A percentile compares a stretch with the other conserved stretches of the same genome.
phyloP scores from a whole-genome alignment of 2,888 invertebrate genomes.

The Osmoderma eremita region DNA sequence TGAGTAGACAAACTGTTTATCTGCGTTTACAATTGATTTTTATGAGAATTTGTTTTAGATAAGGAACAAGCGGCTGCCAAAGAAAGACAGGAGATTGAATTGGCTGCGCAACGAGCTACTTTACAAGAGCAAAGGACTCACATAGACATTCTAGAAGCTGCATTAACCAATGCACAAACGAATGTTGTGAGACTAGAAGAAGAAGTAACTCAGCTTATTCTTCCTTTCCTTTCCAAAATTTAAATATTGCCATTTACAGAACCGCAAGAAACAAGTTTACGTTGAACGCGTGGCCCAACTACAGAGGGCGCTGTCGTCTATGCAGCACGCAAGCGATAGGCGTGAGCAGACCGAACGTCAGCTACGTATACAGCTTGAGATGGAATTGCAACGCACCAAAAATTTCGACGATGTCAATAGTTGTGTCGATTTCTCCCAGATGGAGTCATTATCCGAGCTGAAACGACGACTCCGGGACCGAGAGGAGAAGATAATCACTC shows the following conservation, averaged over 20 bases:
- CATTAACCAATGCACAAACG: slow-evolving; percentile 89
- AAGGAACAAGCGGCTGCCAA: slow-evolving; percentile 89
- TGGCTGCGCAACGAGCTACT: slow-evolving; percentile 88
- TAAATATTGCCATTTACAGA: slow-evolving; percentile 63
- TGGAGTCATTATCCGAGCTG: slow-evolving; percentile 70
- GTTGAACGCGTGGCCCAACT: slow-evolving; percentile 86
- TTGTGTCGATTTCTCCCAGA: slow-evolving; percentile 55
- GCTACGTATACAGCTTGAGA: slow-evolving; percentile 84
- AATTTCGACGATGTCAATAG: slow-evolving; percentile 51
- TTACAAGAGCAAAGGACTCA: slow-evolving; percentile 92
- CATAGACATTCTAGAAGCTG: slow-evolving; percentile 91
- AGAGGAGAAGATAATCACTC: slow-evolving; percentile 76
- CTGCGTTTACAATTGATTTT: too few relatives aligned
- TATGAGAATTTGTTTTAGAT: slow-evolving; percentile 67
- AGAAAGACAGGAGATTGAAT: slow-evolving; percentile 91
- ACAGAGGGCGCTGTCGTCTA: slow-evolving; percentile 81
- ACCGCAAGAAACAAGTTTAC: slow-evolving; percentile 84
- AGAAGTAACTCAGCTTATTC: slow-evolving; percentile 69
- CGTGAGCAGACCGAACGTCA: slow-evolving; percentile 88
- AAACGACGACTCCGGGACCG: slow-evolving; percentile 74
- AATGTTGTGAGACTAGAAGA: slow-evolving; percentile 89
- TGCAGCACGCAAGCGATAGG: slow-evolving; percentile 85
- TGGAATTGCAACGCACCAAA: slow-evolving; percentile 76
- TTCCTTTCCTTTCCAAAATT: slow-evolving; percentile 12
- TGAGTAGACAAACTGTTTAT: too few relatives aligned